These are phyloP conservation scores for Acropora tenuis DNA, from an alignment of 64 coral and sea anemone species.

Conservation along the genomic window DNA sequence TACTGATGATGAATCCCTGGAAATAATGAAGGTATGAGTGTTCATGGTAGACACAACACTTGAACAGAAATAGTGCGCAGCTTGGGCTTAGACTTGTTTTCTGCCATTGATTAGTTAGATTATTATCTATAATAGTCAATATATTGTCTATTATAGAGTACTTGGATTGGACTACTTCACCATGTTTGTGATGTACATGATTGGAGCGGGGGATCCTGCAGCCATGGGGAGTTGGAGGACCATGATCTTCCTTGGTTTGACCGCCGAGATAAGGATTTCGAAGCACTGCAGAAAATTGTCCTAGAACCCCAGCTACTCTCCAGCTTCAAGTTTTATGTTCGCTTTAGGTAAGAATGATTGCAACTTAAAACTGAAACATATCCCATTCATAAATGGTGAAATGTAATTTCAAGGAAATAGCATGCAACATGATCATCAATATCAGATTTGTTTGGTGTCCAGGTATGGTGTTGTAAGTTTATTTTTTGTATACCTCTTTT, in stretches of 20 bases:
- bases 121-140: neutral
- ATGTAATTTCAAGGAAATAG: neutral
- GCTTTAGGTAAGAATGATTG: constrained; percentile 28
- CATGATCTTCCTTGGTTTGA: constrained; percentile 42
- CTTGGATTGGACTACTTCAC: constrained; percentile 41
- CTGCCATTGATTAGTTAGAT: neutral
- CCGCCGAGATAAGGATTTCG: constrained; percentile 44
- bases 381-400: too few relatives aligned
- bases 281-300: constrained; percentile 28
- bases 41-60: neutral
- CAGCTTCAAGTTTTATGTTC: constrained; percentile 41
- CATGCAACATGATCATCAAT: neutral
- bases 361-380: neutral
- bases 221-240: neutral
- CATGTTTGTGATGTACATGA: constrained; percentile 31
- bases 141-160: neutral
- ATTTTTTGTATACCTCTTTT: neutral
- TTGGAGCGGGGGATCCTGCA: constrained; percentile 23
- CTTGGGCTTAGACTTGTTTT: neutral
- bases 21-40: constrained; percentile 11
- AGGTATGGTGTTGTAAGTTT: neutral
- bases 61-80: neutral
- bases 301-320: constrained; percentile 31
- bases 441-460: too few relatives aligned
- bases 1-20: neutral